Base-by-base conservation (phyloP, 1,140 invertebrate genomes). In the Pogonomyrmex californicus region DNA sequence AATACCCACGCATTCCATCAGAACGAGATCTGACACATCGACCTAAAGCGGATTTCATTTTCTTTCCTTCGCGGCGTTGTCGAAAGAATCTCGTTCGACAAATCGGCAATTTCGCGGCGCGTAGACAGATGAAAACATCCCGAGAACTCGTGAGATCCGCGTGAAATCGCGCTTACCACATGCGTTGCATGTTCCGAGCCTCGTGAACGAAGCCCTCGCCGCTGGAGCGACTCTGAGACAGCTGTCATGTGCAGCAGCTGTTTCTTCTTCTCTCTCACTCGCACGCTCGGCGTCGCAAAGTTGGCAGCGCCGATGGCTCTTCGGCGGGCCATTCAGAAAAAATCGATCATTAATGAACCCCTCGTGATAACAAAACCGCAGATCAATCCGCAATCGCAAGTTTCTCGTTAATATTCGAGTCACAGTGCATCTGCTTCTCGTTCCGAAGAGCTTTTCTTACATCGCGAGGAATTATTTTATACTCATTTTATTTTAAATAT, bases 191-290 rank as follows among this genome's bases (percentile, higher is more conserved):
- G 51, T 2, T 49, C 5, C 30, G 14, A 70, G 4, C 23, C 14
- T 51, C 47, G 36, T 54, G 36, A 66, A 51, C 7, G 30, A 44
- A 44, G 17, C 47, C 33, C 44, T 78, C n/a, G n/a, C 2, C 33
- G 12, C 23, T 23, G 14, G 3, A 54, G 36, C 63, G 58, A 54
- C 23, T 68, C 36, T 44, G 23, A 51, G 62, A 79, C 77, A 79
- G 77, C 77, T 79, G 77, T 79, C 77, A 79, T 79, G 41, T 41
- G 47, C 17, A 68, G 41, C 56, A 77, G 77, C 77, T 79, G 77
- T 65, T 79, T 41, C 47, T 79, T 6, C 23, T 23, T 62, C 38
- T 36, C 51, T 56, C 51, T 71, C 17, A 23, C n/a, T 68, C 41
- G 47, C 14, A 23, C n/a, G 3, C 38, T n/a, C 9, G 41, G 14